Evolutionary conservation across 2,797 vertebrate genomes (phyloP).

Genomic region (Columba guinea): DNA sequence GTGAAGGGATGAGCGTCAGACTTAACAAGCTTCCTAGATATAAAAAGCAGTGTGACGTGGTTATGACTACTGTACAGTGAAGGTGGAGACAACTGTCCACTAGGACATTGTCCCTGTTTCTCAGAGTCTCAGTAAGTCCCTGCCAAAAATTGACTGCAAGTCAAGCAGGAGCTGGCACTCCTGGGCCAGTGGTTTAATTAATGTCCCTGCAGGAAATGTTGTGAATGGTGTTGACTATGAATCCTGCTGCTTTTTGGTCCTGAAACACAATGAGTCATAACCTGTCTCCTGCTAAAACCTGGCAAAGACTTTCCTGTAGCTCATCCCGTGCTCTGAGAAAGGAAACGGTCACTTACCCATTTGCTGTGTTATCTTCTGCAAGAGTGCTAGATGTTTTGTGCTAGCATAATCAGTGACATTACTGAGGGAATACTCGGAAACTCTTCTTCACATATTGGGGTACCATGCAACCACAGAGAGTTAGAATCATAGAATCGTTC

Average conservation of each 20-base stretch:
- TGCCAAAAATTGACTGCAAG: neutral
- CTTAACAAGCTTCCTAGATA: neutral
- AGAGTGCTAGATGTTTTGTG: neutral
- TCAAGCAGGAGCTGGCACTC: neutral
- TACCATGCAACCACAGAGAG: neutral
- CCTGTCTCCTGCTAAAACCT: neutral
- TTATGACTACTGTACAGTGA: neutral
- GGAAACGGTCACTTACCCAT: neutral
- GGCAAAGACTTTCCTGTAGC: neutral
- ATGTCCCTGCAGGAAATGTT: neutral
- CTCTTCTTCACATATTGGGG: neutral
- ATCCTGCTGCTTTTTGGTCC: neutral
- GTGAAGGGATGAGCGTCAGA: neutral
- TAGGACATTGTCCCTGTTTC: neutral
- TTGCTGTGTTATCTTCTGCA: neutral
- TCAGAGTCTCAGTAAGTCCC: neutral
- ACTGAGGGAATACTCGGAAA: neutral
- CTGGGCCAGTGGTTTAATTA: neutral
- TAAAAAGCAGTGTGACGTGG: neutral
- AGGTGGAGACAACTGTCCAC: neutral
- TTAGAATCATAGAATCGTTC: neutral
- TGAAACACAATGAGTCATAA: neutral
- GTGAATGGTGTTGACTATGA: neutral
- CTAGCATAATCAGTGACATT: accelerated
- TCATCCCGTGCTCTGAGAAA: neutral